Percentiles rank a stretch among this genome's conserved stretches.
These are phyloP conservation scores for Eustalomyia histrio DNA, from an alignment of 2,888 invertebrate species.

Conservation along the genomic window DNA sequence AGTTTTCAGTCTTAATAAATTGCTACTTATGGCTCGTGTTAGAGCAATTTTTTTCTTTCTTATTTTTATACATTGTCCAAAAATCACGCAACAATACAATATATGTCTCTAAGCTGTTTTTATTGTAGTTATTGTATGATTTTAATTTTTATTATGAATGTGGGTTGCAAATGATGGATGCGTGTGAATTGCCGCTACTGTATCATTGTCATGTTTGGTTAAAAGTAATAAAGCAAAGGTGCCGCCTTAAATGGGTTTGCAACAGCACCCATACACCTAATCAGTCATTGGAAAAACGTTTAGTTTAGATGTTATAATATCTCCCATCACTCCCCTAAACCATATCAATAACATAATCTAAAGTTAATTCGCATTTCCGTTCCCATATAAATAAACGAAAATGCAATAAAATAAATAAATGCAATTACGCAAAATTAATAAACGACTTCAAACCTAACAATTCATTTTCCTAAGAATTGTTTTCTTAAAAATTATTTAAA, in stretches of 20 bases:
- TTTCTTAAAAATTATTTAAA: no score
- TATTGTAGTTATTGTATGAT: slow-evolving; percentile 22
- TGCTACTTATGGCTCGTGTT: slow-evolving; percentile 64
- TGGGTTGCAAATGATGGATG: slow-evolving; percentile 57
- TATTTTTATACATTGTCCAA: slow-evolving; percentile 25
- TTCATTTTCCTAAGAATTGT: no score
- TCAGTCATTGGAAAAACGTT: slow-evolving; percentile 44
- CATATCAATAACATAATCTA: no score
- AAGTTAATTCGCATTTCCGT: no score
- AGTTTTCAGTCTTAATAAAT: slow-evolving; percentile 37
- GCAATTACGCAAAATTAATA: no score
- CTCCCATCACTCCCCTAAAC: no score
- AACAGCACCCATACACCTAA: slow-evolving; percentile 44
- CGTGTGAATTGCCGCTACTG: slow-evolving; percentile 63
- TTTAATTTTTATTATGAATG: slow-evolving; percentile 29
- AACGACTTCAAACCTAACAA: no score
- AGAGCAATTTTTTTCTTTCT: slow-evolving; percentile 16
- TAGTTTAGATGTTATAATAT: background rate
- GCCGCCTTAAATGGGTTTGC: slow-evolving; percentile 46
- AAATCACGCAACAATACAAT: slow-evolving; percentile 52
- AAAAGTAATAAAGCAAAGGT: slow-evolving; percentile 59
- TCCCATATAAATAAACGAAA: no score
- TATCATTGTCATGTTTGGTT: slow-evolving; percentile 59
- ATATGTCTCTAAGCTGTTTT: slow-evolving; percentile 27
- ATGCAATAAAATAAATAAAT: no score